A percentile compares a stretch with the other conserved stretches of the same genome.
These are phyloP conservation scores for Silurus aristotelis DNA, from an alignment of 2,797 vertebrate genomes.

Conservation along the genomic window DNA sequence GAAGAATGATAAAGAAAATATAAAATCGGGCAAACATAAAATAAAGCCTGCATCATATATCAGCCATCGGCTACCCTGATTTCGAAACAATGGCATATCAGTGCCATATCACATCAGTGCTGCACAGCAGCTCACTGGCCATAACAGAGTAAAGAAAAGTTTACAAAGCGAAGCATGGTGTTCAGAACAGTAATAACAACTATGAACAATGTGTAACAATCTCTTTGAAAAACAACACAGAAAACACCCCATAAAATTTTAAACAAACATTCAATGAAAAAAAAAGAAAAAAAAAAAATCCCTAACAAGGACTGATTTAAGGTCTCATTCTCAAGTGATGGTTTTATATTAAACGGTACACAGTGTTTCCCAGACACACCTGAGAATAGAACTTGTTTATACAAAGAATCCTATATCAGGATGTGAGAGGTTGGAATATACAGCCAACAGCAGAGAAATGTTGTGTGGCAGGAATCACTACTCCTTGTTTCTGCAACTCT, in stretches of 20 bases:
- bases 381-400: not conserved
- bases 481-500: slow-evolving; percentile 86
- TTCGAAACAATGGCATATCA: too few species aligned
- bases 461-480: slow-evolving; percentile 74
- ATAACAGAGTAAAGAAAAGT: not conserved
- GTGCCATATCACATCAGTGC: not conserved
- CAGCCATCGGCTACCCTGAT: too few species aligned
- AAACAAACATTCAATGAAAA: not conserved
- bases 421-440: slow-evolving; percentile 48
- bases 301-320: not conserved
- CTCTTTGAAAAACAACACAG: not conserved
- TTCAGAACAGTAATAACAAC: not conserved
- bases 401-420: slow-evolving; percentile 14
- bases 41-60: too few species aligned
- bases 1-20: too few species aligned
- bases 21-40: too few species aligned
- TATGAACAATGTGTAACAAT: not conserved
- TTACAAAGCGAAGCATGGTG: not conserved
- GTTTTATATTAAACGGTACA: not conserved
- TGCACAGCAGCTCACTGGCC: not conserved
- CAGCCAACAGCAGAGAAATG: slow-evolving; percentile 44
- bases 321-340: not conserved
- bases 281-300: not conserved
- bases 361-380: not conserved
- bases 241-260: too few species aligned